These are phyloP conservation scores for Acleris cristana DNA, from an alignment of 2,888 invertebrate species.

Conservation along the genomic window DNA sequence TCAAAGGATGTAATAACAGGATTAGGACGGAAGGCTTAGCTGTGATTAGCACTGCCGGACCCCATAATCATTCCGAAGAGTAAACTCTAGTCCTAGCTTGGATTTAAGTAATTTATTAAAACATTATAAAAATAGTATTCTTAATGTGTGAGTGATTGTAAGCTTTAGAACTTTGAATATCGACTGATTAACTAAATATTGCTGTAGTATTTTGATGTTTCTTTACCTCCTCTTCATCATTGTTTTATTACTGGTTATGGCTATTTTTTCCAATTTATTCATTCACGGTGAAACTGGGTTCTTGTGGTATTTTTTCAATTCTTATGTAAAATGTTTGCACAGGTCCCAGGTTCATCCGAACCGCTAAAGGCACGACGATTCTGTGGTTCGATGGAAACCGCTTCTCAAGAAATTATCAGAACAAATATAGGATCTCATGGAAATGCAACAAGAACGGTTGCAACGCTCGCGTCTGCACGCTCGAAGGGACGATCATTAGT, in stretches of 20 bases:
- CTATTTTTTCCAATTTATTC: too few relatives aligned
- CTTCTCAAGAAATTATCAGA: slow-evolving; percentile 63
- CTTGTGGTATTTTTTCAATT: not conserved
- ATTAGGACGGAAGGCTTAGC: slow-evolving; percentile 42
- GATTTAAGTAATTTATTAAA: not conserved
- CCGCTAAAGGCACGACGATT: slow-evolving; percentile 55
- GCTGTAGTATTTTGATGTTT: too few relatives aligned
- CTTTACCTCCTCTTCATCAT: too few relatives aligned
- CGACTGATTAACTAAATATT: too few relatives aligned
- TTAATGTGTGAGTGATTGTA: too few relatives aligned
- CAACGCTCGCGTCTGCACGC: slow-evolving; percentile 57
- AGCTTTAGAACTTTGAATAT: too few relatives aligned
- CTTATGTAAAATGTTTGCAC: not conserved
- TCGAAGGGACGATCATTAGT: slow-evolving; percentile 49
- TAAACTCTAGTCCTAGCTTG: not conserved
- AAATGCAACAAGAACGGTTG: slow-evolving; percentile 61
- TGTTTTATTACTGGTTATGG: too few relatives aligned
- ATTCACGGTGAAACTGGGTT: too few relatives aligned
- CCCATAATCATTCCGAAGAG: slow-evolving; percentile 34
- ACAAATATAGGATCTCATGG: slow-evolving; percentile 59
- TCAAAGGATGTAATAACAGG: slow-evolving; percentile 41
- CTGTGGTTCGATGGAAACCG: slow-evolving; percentile 51
- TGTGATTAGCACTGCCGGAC: slow-evolving; percentile 37
- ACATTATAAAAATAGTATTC: too few relatives aligned
- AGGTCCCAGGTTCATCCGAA: slow-evolving; percentile 47